phyloP scores from a whole-genome alignment of 2,888 invertebrate species.

The Endotricha flammealis region DNA sequence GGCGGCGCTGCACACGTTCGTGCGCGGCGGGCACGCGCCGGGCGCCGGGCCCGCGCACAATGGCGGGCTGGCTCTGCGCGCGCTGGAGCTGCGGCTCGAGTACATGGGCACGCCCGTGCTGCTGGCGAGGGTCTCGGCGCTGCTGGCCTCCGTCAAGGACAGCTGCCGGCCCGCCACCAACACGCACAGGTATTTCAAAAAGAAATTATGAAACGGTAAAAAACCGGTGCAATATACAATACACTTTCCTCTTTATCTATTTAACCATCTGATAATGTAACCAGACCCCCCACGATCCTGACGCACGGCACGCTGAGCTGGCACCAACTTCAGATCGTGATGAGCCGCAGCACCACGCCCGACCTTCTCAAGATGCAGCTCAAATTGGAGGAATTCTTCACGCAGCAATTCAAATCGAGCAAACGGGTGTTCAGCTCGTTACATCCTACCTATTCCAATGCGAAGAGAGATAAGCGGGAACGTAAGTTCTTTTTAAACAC shows the following conservation, averaged over 20 bases:
- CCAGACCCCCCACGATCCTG: constrained; percentile 91
- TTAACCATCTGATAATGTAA: too few relatives aligned
- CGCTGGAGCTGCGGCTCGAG: constrained; percentile 93
- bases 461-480: constrained; percentile 41
- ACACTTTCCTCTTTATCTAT: too few relatives aligned
- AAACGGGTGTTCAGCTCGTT: constrained; percentile 91
- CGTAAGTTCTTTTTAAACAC: constrained; percentile 33
- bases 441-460: constrained; percentile 51
- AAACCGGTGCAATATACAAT: too few relatives aligned
- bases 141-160: constrained; percentile 1
- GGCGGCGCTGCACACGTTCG: constrained; percentile 91
- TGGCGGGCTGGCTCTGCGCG: constrained; percentile 87
- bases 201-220: too few relatives aligned
- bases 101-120: constrained; percentile 92
- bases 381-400: constrained; percentile 98
- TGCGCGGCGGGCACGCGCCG: constrained; percentile 93
- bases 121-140: constrained; percentile 8
- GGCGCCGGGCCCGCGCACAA: constrained; percentile 94
- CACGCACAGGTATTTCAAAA: too few relatives aligned
- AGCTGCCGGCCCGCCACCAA: constrained; percentile 4
- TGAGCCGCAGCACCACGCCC: constrained; percentile 97
- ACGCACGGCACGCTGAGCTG: constrained; percentile 95
- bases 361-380: constrained; percentile 98
- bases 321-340: constrained; percentile 97
- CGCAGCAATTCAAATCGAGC: constrained; percentile 97